Conservation (phyloP, 2,797 vertebrate species). For the Nyctalus aviator region DNA sequence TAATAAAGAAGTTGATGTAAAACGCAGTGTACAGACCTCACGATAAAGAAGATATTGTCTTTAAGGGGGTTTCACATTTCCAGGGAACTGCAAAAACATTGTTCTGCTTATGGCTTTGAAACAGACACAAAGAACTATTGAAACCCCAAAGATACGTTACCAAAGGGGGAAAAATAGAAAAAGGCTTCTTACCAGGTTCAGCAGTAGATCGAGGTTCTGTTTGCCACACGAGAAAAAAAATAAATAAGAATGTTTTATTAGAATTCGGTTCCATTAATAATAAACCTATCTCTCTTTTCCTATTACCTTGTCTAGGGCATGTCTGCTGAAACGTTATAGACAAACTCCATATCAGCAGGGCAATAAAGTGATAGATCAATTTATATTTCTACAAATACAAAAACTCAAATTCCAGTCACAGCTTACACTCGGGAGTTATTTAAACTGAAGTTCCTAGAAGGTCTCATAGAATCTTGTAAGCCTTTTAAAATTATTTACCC, state of each 20-base stretch:
- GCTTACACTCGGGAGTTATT: not conserved
- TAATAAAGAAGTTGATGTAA: constrained; percentile 83
- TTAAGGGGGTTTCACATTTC: constrained; percentile 85
- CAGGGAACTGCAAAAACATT: constrained; percentile 81
- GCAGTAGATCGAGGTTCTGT: constrained; percentile 96
- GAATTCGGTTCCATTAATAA: constrained; percentile 55
- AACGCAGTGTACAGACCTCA: constrained; percentile 73
- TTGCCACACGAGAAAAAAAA: constrained; percentile 73
- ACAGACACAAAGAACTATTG: constrained; percentile 80
- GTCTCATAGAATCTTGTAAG: not conserved
- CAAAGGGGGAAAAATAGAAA: not conserved
- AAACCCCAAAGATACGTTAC: constrained; percentile 80
- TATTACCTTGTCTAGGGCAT: not conserved
- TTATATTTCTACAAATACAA: not conserved
- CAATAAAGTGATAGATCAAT: not conserved
- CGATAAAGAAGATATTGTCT: constrained; percentile 84
- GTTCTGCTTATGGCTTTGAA: constrained; percentile 78
- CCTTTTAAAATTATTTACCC: not conserved
- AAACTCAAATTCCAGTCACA: not conserved
- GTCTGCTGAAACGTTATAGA: not conserved
- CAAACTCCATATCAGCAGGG: not conserved
- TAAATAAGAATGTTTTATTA: constrained; percentile 71
- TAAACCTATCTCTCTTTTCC: not conserved
- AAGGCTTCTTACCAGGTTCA: constrained; percentile 93
- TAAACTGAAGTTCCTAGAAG: not conserved